Evolutionary conservation across 2,797 vertebrate genomes (phyloP).

Genomic region (Sciurus carolinensis): DNA sequence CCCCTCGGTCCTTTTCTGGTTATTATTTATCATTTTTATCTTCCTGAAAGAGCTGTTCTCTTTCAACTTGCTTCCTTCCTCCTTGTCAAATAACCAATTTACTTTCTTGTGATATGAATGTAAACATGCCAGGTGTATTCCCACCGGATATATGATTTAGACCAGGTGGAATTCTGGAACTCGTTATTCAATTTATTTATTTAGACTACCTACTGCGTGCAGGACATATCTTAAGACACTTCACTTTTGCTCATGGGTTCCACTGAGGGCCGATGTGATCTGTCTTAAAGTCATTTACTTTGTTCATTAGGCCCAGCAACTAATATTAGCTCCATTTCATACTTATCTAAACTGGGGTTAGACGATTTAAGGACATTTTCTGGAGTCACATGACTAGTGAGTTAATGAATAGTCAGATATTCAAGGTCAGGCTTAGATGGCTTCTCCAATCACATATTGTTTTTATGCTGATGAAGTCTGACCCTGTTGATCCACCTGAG

Average conservation of each 20-base stretch:
- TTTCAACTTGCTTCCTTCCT: background rate
- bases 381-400: background rate
- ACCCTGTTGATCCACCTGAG: background rate
- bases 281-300: background rate
- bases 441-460: background rate
- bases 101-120: background rate
- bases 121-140: slow-evolving; percentile 21
- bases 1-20: slow-evolving; percentile 53
- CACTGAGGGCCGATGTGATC: background rate
- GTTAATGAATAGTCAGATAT: background rate
- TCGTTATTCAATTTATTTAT: background rate
- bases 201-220: background rate
- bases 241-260: background rate
- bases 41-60: background rate
- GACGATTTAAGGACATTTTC: slow-evolving; percentile 25
- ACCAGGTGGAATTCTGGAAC: background rate
- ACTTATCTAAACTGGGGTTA: background rate
- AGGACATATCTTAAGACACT: background rate
- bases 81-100: background rate
- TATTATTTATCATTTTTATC: slow-evolving; percentile 38
- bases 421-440: background rate
- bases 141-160: background rate
- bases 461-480: background rate
- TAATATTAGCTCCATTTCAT: background rate
- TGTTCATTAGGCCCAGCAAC: background rate